A percentile compares a stretch with the other conserved stretches of the same genome.
phyloP scores from a whole-genome alignment of 2,797 vertebrate genomes.

The Darevskia mixta region DNA sequence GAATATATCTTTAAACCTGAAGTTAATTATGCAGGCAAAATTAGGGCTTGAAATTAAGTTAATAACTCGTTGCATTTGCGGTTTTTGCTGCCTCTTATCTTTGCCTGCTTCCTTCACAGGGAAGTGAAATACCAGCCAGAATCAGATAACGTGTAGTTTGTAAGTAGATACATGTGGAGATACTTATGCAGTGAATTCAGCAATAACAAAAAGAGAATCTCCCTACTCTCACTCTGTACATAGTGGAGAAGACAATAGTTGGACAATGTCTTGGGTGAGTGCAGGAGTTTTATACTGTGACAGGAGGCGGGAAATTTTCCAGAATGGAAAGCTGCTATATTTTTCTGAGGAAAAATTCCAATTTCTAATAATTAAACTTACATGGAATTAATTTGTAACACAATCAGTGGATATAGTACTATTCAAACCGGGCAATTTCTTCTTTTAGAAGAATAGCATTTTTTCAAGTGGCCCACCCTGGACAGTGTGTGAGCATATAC shows the following conservation, averaged over 20 bases:
- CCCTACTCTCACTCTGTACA: neutral
- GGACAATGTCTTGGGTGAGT: neutral
- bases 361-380: neutral
- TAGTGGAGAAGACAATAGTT: neutral
- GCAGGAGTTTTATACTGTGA: neutral
- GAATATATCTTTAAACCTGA: fast-evolving
- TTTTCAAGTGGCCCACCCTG: neutral
- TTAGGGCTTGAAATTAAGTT: neutral
- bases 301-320: too few species aligned
- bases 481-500: neutral
- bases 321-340: neutral
- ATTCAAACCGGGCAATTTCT: neutral
- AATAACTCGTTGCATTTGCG: neutral
- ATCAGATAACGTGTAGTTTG: constrained; percentile 41
- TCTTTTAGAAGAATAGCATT: too few species aligned
- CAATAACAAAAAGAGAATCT: constrained; percentile 35
- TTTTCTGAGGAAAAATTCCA: neutral
- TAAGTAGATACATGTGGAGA: constrained; percentile 41
- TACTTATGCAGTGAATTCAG: constrained; percentile 29
- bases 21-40: neutral
- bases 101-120: neutral
- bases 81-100: constrained; percentile 29
- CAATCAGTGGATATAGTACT: neutral
- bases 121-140: constrained; percentile 45
- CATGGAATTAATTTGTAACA: neutral